Evolutionary conservation across 2,888 invertebrate species (phyloP).

Genomic region (Linnaemya vulpina): DNA sequence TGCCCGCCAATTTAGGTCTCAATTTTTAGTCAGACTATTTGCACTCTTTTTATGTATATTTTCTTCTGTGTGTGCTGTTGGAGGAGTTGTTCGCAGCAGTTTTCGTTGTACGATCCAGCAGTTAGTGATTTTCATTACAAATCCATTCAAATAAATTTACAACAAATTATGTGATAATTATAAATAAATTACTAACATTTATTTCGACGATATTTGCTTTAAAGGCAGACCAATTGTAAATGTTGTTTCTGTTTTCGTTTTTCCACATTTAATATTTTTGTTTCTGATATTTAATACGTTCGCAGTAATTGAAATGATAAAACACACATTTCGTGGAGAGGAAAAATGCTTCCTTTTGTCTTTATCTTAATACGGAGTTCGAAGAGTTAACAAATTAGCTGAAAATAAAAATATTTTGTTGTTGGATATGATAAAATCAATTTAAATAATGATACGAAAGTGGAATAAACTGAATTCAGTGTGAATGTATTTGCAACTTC

Average conservation of each 20-base stretch:
- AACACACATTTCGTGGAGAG: conserved; percentile 28
- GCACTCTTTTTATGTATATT: neutral
- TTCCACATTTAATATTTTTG: conserved; percentile 28
- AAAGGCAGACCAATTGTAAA: conserved; percentile 4
- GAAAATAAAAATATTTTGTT: conserved; percentile 31
- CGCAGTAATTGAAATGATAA: conserved; percentile 48
- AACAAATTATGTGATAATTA: conserved; percentile 69
- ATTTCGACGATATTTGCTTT: conserved; percentile 42
- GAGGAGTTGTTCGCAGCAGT: conserved; percentile 3
- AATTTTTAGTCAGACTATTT: neutral
- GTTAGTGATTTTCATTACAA: conserved; percentile 39
- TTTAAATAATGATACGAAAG: neutral
- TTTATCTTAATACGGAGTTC: conserved; percentile 29
- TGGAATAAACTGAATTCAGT: neutral
- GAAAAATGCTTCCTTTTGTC: neutral
- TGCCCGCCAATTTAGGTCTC: neutral
- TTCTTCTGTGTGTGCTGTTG: neutral
- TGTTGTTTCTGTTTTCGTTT: neutral
- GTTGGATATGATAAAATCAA: neutral
- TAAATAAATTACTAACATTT: conserved; percentile 65
- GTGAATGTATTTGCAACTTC: no score
- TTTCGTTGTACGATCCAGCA: neutral
- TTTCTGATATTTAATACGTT: conserved; percentile 14
- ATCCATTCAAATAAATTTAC: conserved; percentile 61
- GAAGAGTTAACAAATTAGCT: conserved; percentile 30